Evolutionary conservation across 2,797 vertebrate genomes (phyloP).

Genomic region (Numenius phaeopus): DNA sequence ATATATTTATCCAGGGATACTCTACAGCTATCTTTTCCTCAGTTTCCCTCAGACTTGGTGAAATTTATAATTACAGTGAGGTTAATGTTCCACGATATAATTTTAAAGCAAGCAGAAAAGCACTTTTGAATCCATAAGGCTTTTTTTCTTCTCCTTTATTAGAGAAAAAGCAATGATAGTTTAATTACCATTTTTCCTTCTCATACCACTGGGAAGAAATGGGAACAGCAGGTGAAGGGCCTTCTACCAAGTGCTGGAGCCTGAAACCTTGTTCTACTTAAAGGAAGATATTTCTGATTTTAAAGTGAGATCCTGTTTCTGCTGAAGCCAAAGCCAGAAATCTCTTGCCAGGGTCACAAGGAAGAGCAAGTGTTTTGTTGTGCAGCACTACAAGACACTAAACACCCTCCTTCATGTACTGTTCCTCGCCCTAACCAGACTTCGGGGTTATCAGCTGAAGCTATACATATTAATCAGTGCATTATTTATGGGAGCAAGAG

Average conservation of each 20-base stretch:
- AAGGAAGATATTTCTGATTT: not conserved
- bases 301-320: not conserved
- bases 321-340: not conserved
- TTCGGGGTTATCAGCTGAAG: not conserved
- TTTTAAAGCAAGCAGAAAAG: not conserved
- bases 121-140: not conserved
- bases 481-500: not conserved
- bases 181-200: not conserved
- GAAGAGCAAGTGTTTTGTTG: fast-evolving
- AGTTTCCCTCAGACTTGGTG: not conserved
- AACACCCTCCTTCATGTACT: not conserved
- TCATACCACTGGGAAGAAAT: not conserved
- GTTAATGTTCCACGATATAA: not conserved
- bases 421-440: not conserved
- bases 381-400: fast-evolving
- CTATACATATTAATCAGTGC: not conserved
- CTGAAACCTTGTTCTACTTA: not conserved
- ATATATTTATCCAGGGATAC: not conserved
- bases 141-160: not conserved
- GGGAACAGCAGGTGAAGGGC: not conserved
- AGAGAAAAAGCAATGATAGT: not conserved
- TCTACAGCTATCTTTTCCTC: not conserved
- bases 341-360: not conserved
- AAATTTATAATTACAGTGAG: not conserved
- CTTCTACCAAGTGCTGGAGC: not conserved